Percentiles rank a stretch among this genome's conserved stretches.
phyloP scores from a whole-genome alignment of 37 sponge, comb jelly and placozoan genomes.

The Hexactinellida sp. region DNA sequence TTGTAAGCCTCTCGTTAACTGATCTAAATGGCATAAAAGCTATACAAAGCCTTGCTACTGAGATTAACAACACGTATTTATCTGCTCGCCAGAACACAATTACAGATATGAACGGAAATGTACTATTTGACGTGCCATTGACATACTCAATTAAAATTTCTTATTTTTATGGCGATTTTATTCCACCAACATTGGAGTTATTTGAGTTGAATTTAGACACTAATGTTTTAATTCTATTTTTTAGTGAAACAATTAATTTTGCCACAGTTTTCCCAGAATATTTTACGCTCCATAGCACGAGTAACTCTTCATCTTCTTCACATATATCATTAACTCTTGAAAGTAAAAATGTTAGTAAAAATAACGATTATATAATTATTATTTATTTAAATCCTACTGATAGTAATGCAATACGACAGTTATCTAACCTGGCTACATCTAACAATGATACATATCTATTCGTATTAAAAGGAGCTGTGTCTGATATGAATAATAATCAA shows the following conservation, averaged over 20 bases:
- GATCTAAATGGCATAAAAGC: constrained; percentile 72
- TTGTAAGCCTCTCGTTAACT: constrained; percentile 38
- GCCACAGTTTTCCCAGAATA: constrained; percentile 19
- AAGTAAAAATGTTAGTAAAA: constrained; percentile 30
- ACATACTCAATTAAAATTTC: constrained; percentile 20
- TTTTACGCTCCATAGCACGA: constrained; percentile 30
- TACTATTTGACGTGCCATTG: background rate
- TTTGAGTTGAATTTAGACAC: constrained; percentile 57
- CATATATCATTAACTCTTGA: constrained; percentile 23
- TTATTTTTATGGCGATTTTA: constrained; percentile 37
- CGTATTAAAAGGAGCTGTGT: constrained; percentile 18
- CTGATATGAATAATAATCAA: constrained; percentile 55
- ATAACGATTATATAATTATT: constrained; percentile 32
- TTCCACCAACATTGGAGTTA: constrained; percentile 29
- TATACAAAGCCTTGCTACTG: constrained; percentile 46
- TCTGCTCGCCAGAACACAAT: constrained; percentile 31
- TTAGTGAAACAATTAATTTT: constrained; percentile 62
- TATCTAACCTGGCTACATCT: constrained; percentile 27
- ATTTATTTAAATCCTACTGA: constrained; percentile 35
- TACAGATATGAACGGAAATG: constrained; percentile 66
- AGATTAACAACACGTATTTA: constrained; percentile 41
- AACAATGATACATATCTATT: constrained; percentile 30
- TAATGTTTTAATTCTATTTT: constrained; percentile 53
- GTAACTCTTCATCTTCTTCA: background rate
- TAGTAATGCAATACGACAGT: constrained; percentile 42